phyloP scores from a whole-genome alignment of 2,113 vertebrate species.

The Oryzias woworae region DNA sequence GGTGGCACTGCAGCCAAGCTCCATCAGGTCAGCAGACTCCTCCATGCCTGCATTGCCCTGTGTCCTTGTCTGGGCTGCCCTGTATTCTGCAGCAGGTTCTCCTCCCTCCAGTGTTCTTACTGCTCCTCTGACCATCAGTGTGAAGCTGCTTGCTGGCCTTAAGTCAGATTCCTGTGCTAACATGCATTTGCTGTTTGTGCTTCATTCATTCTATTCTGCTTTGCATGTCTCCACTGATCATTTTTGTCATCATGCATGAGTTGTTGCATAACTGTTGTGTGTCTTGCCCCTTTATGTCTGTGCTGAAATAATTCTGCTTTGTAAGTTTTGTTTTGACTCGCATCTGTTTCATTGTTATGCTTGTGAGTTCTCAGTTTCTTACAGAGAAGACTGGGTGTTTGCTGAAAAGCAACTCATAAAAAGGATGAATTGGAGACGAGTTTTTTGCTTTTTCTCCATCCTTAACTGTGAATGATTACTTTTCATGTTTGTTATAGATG shows the following conservation, averaged over 20 bases:
- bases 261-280: background rate
- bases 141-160: slow-evolving; percentile 42
- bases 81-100: slow-evolving; percentile 27
- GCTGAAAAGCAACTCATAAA: too few species aligned
- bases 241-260: slow-evolving; percentile 15
- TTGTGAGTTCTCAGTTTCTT: background rate
- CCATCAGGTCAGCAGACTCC: slow-evolving; percentile 88
- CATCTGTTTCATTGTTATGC: background rate
- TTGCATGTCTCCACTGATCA: slow-evolving; percentile 29
- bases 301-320: slow-evolving; percentile 9
- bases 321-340: slow-evolving; percentile 14
- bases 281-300: slow-evolving; percentile 9
- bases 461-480: too few species aligned
- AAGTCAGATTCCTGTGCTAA: slow-evolving; percentile 28
- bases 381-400: too few species aligned
- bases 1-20: slow-evolving; percentile 77
- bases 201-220: slow-evolving; percentile 18
- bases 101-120: slow-evolving; percentile 19
- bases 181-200: slow-evolving; percentile 22
- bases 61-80: slow-evolving; percentile 50
- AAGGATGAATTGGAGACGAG: too few species aligned
- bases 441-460: too few species aligned
- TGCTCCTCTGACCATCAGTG: slow-evolving; percentile 54
- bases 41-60: slow-evolving; percentile 76
- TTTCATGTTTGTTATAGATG: too few species aligned